These are phyloP conservation scores for Frankliniella intonsa DNA, from an alignment of 2,888 invertebrate genomes.

Conservation along the genomic window DNA sequence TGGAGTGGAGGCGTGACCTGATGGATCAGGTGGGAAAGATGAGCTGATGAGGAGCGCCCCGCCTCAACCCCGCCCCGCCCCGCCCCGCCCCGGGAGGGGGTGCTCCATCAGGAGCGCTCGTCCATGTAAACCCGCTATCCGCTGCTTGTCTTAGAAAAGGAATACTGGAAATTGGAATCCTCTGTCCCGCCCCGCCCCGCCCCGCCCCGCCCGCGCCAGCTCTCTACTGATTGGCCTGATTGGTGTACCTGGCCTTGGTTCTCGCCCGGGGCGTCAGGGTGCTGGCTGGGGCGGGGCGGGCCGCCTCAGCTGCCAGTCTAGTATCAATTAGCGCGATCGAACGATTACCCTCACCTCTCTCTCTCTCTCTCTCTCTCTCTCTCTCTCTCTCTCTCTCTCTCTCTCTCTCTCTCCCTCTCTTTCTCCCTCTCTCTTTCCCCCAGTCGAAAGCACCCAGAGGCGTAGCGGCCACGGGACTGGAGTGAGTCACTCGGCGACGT, in stretches of 20 bases:
- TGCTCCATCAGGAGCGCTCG: neutral
- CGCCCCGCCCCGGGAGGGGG: neutral
- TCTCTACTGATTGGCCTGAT: neutral
- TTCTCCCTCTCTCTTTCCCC: too few species aligned
- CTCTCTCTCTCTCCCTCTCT: too few species aligned
- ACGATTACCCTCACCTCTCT: too few species aligned
- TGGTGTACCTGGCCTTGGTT: neutral
- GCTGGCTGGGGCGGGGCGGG: neutral
- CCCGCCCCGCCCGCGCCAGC: neutral
- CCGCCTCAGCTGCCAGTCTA: too few species aligned
- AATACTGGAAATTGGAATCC: neutral
- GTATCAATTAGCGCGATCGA: too few species aligned
- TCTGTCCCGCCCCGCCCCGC: neutral
- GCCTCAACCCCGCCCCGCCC: neutral
- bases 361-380: too few species aligned
- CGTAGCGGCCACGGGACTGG: too few species aligned
- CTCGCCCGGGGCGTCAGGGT: neutral
- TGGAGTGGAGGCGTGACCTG: neutral
- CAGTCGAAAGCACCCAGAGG: too few species aligned
- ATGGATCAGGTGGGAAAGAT: constrained; percentile 8
- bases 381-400: too few species aligned
- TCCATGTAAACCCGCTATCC: neutral
- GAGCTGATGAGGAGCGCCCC: neutral
- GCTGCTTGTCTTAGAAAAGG: neutral
- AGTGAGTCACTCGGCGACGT: too few species aligned